Conservation (phyloP, 2,113 vertebrate species). For the Misgurnus mizolepis region DNA sequence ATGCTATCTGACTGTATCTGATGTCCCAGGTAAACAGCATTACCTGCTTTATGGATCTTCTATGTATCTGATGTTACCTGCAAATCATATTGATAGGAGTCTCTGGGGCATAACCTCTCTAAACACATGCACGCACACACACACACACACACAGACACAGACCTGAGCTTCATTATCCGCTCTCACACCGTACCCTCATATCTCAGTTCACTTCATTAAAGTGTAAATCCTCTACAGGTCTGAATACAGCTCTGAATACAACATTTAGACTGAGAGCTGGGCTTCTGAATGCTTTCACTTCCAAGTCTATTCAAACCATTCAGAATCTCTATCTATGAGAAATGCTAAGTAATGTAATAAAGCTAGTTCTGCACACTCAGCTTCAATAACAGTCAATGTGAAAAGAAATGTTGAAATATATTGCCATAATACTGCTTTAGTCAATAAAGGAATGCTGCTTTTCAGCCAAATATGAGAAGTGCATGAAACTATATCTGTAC, state of each 20-base stretch:
- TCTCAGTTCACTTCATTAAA: slow-evolving; percentile 34
- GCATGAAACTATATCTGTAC: too few species aligned
- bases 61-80: slow-evolving; percentile 37
- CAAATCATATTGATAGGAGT: slow-evolving; percentile 32
- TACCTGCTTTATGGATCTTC: slow-evolving; percentile 28
- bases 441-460: too few species aligned
- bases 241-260: slow-evolving; percentile 23
- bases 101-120: slow-evolving; percentile 15
- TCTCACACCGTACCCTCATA: slow-evolving; percentile 22
- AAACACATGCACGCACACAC: slow-evolving; percentile 4
- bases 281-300: slow-evolving; percentile 5
- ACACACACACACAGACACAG: slow-evolving; percentile 48
- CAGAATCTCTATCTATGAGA: slow-evolving; percentile 19
- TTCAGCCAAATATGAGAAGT: too few species aligned
- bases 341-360: slow-evolving; percentile 20
- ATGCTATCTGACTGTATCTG: slow-evolving; percentile 5
- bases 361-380: slow-evolving; percentile 1
- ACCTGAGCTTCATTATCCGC: slow-evolving; percentile 46
- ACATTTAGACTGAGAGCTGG: background rate
- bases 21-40: background rate
- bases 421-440: too few species aligned
- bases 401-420: background rate
- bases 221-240: slow-evolving; percentile 36
- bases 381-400: slow-evolving; percentile 30
- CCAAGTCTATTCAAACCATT: slow-evolving; percentile 18